Conservation (phyloP, 2,113 vertebrate genomes). For the Parotia lawesii region DNA sequence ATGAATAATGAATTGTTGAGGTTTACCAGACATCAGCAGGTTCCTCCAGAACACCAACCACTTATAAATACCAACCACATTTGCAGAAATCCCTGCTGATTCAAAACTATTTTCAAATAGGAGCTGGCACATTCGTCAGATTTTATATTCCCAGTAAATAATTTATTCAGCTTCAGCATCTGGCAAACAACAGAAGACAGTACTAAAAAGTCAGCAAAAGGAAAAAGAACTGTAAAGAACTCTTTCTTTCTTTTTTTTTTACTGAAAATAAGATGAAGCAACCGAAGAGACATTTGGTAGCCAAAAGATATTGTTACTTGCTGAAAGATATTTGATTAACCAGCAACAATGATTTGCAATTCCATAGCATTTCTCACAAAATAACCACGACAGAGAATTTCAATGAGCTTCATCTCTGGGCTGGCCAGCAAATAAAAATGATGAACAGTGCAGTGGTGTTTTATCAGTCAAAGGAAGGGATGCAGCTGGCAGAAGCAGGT, state of each 20-base stretch:
- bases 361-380: not conserved
- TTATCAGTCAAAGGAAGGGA: not conserved
- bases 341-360: conserved; percentile 20
- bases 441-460: not conserved
- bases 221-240: not conserved
- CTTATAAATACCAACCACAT: not conserved
- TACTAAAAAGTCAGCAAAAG: not conserved
- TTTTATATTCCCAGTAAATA: conserved; percentile 25
- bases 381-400: not conserved
- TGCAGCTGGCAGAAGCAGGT: not conserved
- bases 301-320: conserved; percentile 1
- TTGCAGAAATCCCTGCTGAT: conserved; percentile 11
- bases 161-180: conserved; percentile 10
- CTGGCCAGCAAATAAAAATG: not conserved
- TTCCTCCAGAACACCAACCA: not conserved
- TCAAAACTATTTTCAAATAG: conserved; percentile 17
- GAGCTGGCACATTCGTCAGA: not conserved
- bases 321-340: conserved; percentile 40
- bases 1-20: not conserved
- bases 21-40: not conserved
- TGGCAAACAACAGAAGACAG: not conserved
- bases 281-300: not conserved
- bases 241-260: not conserved
- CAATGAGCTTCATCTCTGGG: not conserved
- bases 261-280: not conserved